These are phyloP conservation scores for Caloenas nicobarica DNA, from an alignment of 2,113 vertebrate genomes.

Conservation along the genomic window DNA sequence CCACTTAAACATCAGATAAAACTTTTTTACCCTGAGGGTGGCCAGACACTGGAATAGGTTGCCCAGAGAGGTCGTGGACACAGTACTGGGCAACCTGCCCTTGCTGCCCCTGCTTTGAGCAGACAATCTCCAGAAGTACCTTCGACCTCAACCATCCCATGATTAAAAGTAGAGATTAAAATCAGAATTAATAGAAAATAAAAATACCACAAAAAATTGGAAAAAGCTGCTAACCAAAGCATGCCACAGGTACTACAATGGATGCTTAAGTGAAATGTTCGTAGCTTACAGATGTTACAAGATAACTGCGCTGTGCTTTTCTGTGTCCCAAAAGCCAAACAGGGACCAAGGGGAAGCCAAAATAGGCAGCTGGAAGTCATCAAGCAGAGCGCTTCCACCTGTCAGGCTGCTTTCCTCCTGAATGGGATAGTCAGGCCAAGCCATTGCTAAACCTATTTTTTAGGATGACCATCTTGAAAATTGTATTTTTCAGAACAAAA, in stretches of 20 bases:
- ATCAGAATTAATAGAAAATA: background rate
- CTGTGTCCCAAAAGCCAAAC: background rate
- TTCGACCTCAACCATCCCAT: background rate
- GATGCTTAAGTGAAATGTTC: background rate
- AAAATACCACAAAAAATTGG: background rate
- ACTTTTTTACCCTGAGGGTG: background rate
- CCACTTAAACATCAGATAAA: background rate
- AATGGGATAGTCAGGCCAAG: background rate
- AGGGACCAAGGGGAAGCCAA: background rate
- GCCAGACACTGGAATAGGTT: background rate
- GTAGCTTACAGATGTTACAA: background rate
- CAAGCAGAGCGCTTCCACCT: background rate
- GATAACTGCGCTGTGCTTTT: background rate
- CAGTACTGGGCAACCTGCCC: background rate
- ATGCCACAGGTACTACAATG: background rate
- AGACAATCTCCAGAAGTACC: background rate
- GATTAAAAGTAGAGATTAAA: background rate
- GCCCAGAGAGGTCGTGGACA: background rate
- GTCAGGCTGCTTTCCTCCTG: background rate
- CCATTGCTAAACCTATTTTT: background rate
- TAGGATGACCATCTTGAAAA: background rate
- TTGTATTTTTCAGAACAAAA: background rate
- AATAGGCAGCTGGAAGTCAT: background rate
- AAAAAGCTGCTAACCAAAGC: background rate
- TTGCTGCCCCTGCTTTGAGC: background rate